Base-by-base conservation (phyloP, 2,797 vertebrate genomes). In the Xenentodon cancila region DNA sequence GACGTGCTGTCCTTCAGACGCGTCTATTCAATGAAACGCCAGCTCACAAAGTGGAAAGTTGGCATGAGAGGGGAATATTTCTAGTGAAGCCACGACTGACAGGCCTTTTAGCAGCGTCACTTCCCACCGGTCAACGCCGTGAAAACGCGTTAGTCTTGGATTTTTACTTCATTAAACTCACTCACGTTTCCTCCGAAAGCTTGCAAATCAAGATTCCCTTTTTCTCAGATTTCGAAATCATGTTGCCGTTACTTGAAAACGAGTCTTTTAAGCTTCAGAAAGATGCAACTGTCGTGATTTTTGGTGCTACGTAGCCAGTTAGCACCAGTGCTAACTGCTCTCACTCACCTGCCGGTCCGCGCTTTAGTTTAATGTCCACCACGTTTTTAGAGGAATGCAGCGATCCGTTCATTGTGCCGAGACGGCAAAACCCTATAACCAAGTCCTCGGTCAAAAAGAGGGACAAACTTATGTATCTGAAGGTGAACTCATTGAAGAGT, bases 321-420 rank as follows among this genome's bases (percentile, higher is more conserved):
- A 75, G 19, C 37, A n/a, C 12, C 32, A 42, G 46, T 32, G 44
- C 43, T 50, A 46, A 30, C 43, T 16, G n/a, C 17, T 16, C 12
- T 7, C 42, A 9, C 44, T 46, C 75, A 94, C 93, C 93, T 53
- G 90, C 63, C 5, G 90, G 86, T 51, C 93, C 92, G 22, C 93
- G 87, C 76, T 85, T 89, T 52, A 94, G 87, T 0, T 62, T 81
- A 1, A 94, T 87, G 34, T 89, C 80, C 76, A 85, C 48, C 52
- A 49, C 68, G 42, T 7, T 27, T 46, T 64, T 3, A 0, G 76
- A 52, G 9, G 68, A 47, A 44, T 69, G 73, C 75, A 90, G 48
- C 3, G 89, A 90, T 60, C 92, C 91, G 59, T 93, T 93, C 93
- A 94, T 94, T 21, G 47, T 81, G 67, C 21, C 67, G 1, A 45